Evolutionary conservation across 2,888 invertebrate species (phyloP), one percentile per base, ranked within the genome.

Genomic region (Agriopis marginaria): DNA sequence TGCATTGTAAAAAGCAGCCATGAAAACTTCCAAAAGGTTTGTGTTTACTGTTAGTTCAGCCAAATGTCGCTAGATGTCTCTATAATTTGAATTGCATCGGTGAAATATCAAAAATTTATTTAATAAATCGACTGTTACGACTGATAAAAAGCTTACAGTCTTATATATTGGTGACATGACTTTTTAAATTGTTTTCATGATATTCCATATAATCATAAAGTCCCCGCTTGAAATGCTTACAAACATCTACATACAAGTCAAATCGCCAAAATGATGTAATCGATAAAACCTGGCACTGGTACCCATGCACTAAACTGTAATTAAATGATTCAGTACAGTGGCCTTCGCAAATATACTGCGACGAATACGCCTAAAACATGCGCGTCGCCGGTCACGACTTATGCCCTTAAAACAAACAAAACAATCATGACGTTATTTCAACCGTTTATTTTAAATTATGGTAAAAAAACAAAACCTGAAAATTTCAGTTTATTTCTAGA

Each of bases 281-380:
- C 17, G 47, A 66, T 66, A 50, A 65, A 60, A 45, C 23, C 45
- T 49, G 14, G 40, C 42, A n/a, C 45, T 49, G 12, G 40, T 49
- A n/a, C n/a, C 58, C 45, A 44, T 40, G 54, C 47, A 55, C 50
- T 50, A 42, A n/a, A 49, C 55, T 42, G 50, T 55, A 55, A 50
- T 61, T 55, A 61, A 54, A 56, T 68, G 45, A 59, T 58, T 63
- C 63, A 68, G 63, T 67, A 44, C 50, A 67, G 50, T 59, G 68
- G 58, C 68, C 63, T 63, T 63, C 68, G 45, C 47, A 58, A 58
- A 63, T 54, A 47, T 54, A 53, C 51, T 51, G 51, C 45, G 23
- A 32, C n/a, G 50, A 56, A 63, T 63, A 47, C 53, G 40, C 51
- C 53, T 53, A 11, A 49, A 4, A 7, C 49, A 40, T 44, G 55